These are phyloP conservation scores for Pionites leucogaster DNA, from an alignment of 2,113 vertebrate species.

Conservation along the genomic window DNA sequence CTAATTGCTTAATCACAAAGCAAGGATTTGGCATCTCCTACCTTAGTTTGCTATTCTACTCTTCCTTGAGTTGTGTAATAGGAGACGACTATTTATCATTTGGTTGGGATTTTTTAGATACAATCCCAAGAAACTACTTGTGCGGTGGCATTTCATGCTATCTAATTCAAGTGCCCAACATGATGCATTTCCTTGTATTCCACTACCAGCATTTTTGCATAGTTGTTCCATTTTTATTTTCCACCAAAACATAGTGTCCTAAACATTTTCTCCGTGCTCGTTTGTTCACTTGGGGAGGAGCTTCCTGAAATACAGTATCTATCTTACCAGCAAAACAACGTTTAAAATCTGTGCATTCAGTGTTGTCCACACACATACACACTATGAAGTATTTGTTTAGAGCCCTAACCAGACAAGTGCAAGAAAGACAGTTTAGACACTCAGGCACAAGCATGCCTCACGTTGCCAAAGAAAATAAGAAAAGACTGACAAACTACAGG, in stretches of 20 bases:
- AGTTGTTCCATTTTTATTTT: not conserved
- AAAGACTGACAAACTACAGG: conserved; percentile 82
- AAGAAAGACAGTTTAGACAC: conserved; percentile 66
- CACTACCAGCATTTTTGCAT: not conserved
- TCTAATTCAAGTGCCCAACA: not conserved
- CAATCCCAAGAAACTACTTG: not conserved
- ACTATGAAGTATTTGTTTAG: conserved; percentile 63
- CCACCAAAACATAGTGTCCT: not conserved
- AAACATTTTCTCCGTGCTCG: not conserved
- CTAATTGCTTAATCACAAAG: conserved; percentile 25
- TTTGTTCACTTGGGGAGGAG: not conserved
- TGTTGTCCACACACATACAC: not conserved
- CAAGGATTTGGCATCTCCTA: not conserved
- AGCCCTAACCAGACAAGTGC: conserved; percentile 62
- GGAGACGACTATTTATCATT: not conserved
- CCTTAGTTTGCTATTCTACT: not conserved
- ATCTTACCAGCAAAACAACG: conserved; percentile 21
- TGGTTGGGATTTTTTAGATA: not conserved
- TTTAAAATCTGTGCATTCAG: conserved; percentile 16
- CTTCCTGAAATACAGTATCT: not conserved
- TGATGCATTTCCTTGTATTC: not conserved
- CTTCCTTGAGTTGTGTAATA: not conserved
- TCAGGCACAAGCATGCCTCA: conserved; percentile 58
- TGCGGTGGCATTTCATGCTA: not conserved
- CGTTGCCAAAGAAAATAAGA: conserved; percentile 77